phyloP scores from a whole-genome alignment of 2,888 invertebrate genomes.

The Acanthosepion pharaonis region DNA sequence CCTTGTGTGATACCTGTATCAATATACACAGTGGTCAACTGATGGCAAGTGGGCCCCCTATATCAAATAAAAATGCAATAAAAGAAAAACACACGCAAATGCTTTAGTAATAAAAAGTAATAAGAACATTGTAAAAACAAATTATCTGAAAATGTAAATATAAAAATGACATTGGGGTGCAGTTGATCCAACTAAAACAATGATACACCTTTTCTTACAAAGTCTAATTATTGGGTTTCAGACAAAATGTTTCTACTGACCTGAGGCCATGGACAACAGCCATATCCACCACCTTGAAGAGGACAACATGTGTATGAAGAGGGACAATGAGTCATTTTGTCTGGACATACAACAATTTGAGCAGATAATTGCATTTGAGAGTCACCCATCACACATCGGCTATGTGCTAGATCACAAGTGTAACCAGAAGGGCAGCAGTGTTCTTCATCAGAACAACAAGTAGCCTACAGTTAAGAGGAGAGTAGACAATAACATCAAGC shows the following conservation, averaged over 20 bases:
- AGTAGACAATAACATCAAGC: background rate
- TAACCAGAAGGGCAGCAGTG: slow-evolving; percentile 70
- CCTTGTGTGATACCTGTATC: no score
- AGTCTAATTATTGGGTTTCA: background rate
- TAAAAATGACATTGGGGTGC: no score
- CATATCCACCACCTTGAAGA: slow-evolving; percentile 52
- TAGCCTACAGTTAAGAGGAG: slow-evolving; percentile 56
- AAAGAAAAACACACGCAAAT: no score
- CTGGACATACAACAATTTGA: background rate
- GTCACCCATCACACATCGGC: background rate
- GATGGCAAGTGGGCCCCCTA: no score
- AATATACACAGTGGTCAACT: no score
- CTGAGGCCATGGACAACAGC: slow-evolving; percentile 60
- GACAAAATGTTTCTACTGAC: slow-evolving; percentile 48
- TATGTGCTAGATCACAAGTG: background rate
- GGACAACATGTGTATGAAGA: slow-evolving; percentile 59
- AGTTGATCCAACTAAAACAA: background rate
- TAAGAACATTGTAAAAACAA: no score
- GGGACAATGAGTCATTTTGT: slow-evolving; percentile 52
- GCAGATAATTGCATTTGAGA: background rate
- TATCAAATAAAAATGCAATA: no score
- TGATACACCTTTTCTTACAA: background rate
- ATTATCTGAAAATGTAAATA: background rate
- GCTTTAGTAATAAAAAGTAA: no score
- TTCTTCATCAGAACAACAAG: slow-evolving; percentile 68